phyloP scores from a whole-genome alignment of 2,888 invertebrate species.

The Sarcophaga caerulescens region DNA sequence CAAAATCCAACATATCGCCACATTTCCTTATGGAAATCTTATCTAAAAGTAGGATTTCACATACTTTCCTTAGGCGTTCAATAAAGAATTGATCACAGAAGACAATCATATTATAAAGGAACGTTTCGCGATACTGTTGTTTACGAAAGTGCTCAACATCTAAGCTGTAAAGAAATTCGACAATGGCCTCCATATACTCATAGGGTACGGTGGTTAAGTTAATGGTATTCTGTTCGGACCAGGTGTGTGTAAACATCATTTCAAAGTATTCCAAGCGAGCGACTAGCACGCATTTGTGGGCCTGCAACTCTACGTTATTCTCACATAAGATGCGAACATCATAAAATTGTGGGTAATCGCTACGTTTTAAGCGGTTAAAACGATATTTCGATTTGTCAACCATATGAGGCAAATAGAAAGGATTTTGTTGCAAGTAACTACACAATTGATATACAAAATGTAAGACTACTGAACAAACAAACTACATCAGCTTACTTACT shows the following conservation, averaged over 20 bases:
- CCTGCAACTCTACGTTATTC: conserved; percentile 82
- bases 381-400: conserved; percentile 72
- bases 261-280: conserved; percentile 92
- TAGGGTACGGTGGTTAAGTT: conserved; percentile 77
- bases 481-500: conserved; percentile 64
- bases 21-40: conserved; percentile 89
- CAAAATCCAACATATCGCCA: conserved; percentile 88
- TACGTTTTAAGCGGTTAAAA: conserved; percentile 81
- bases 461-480: not conserved
- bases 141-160: conserved; percentile 83
- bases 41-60: conserved; percentile 86
- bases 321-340: conserved; percentile 85
- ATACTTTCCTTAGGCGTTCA: conserved; percentile 86
- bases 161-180: conserved; percentile 90
- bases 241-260: conserved; percentile 90
- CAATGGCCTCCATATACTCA: conserved; percentile 84
- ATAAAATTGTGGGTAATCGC: conserved; percentile 82
- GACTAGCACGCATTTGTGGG: conserved; percentile 91
- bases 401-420: conserved; percentile 71
- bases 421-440: conserved; percentile 69
- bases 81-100: conserved; percentile 92
- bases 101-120: conserved; percentile 87
- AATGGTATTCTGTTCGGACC: conserved; percentile 82
- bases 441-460: not conserved
- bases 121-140: conserved; percentile 86